Percentiles rank a stretch among this genome's conserved stretches.
Conservation (phyloP, 2,888 invertebrate genomes). For the Ophion slaviceki region DNA sequence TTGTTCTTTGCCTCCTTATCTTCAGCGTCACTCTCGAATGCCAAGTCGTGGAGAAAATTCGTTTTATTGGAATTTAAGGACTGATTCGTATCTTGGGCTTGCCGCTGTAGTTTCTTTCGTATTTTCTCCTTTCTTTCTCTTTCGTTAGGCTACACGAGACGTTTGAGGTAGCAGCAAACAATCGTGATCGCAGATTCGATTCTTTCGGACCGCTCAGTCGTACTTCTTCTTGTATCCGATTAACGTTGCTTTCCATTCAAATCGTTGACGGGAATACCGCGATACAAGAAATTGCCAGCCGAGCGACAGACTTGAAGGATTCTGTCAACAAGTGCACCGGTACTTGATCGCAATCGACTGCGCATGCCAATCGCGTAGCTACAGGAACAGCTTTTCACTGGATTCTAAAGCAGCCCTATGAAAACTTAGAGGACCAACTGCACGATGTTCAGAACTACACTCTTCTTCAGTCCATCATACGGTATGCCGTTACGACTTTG, state of each 20-base stretch:
- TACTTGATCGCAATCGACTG: conserved; percentile 40
- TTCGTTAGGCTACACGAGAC: neutral
- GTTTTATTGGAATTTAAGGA: conserved; percentile 80
- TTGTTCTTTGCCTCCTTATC: conserved; percentile 67
- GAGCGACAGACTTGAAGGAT: neutral
- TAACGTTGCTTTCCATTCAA: neutral
- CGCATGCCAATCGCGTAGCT: conserved; percentile 24
- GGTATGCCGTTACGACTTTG: neutral
- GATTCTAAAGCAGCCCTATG: neutral
- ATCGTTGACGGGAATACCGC: neutral
- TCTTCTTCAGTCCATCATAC: conserved; percentile 10
- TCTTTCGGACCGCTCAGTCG: neutral
- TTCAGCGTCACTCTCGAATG: conserved; percentile 73
- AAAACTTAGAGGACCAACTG: neutral
- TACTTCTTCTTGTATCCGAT: neutral
- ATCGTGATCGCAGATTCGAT: neutral
- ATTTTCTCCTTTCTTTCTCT: conserved; percentile 32
- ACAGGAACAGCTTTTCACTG: neutral
- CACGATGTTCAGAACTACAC: conserved; percentile 30
- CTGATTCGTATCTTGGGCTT: conserved; percentile 50
- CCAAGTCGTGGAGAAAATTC: conserved; percentile 81
- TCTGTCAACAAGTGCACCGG: conserved; percentile 14
- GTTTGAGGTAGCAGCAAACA: conserved; percentile 13
- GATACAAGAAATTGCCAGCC: neutral
- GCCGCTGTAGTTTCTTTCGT: conserved; percentile 59